A percentile compares a stretch with the other conserved stretches of the same genome.
phyloP scores from a whole-genome alignment of 2,797 vertebrate genomes.

The Avahi laniger region DNA sequence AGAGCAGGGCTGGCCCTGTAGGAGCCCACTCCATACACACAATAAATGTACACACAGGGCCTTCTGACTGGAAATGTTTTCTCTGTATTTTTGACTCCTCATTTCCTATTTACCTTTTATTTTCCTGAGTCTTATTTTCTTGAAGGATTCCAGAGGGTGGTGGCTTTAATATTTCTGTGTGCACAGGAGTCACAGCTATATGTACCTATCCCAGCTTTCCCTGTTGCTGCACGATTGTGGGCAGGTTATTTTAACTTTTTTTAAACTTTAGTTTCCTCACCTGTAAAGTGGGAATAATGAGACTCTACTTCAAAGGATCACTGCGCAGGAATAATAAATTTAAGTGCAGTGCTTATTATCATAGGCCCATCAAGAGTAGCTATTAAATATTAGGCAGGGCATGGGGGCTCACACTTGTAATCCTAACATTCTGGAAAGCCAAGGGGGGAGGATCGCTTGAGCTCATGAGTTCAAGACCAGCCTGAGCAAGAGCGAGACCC shows the following conservation, averaged over 20 bases:
- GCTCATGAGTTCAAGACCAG: too few relatives aligned
- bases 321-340: background rate
- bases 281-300: background rate
- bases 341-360: background rate
- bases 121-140: background rate
- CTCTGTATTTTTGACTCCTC: background rate
- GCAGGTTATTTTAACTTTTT: background rate
- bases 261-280: conserved; percentile 7
- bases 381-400: background rate
- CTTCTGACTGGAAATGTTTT: background rate
- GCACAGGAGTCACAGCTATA: background rate
- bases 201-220: background rate
- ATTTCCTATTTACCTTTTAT: background rate
- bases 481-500: too few relatives aligned
- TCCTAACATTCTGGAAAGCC: too few relatives aligned
- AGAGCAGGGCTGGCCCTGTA: background rate
- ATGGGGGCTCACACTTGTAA: too few relatives aligned
- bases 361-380: background rate
- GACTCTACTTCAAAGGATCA: background rate
- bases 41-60: background rate
- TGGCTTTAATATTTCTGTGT: background rate
- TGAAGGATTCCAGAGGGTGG: background rate
- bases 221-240: background rate
- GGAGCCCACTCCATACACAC: background rate
- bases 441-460: too few relatives aligned